Conservation (phyloP, 2,113 vertebrate species). For the Tragelaphus scriptus region DNA sequence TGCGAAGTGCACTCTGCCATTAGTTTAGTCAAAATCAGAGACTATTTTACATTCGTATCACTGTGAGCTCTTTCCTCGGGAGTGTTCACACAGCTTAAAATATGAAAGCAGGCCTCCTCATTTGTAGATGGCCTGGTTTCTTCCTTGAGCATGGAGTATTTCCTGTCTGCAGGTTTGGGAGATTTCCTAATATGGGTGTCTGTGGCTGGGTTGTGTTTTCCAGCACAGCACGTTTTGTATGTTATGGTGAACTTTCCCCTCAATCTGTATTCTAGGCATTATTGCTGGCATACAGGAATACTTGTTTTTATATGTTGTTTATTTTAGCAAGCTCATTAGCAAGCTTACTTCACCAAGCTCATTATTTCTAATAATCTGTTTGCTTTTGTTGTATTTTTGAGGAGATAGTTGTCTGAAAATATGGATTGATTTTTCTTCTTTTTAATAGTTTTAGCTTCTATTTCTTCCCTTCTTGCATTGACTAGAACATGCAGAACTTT, state of each 20-base stretch:
- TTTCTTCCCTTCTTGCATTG: not conserved
- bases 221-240: not conserved
- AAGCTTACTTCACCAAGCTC: not conserved
- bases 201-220: not conserved
- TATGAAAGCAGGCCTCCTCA: not conserved
- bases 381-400: slow-evolving; percentile 2
- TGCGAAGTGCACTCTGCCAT: not conserved
- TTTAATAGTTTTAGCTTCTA: not conserved
- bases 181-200: not conserved
- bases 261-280: not conserved
- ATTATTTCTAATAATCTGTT: not conserved
- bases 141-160: not conserved
- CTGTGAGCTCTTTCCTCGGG: not conserved
- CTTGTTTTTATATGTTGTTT: not conserved
- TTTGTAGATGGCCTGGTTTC: not conserved
- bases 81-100: not conserved
- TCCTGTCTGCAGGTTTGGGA: not conserved
- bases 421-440: not conserved
- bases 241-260: not conserved
- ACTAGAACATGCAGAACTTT: not conserved
- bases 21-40: not conserved
- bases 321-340: not conserved
- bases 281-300: not conserved
- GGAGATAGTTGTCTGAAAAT: not conserved
- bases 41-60: not conserved